Evolutionary conservation across 2,113 vertebrate genomes (phyloP), one percentile per base, ranked within the genome.

Genomic region (Excalfactoria chinensis): DNA sequence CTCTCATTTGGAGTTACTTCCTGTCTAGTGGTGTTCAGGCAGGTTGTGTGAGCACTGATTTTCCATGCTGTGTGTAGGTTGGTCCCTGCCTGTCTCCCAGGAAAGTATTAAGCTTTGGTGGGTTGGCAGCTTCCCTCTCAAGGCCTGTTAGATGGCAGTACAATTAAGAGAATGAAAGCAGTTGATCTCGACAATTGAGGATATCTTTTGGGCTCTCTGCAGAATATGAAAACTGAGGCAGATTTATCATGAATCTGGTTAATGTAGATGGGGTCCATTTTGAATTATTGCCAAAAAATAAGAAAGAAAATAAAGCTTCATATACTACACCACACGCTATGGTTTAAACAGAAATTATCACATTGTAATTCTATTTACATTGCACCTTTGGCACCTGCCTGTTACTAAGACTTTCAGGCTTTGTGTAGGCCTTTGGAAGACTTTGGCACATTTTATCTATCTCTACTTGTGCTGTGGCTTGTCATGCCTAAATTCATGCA

Each of bases 121-220:
- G 72, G 40, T 67, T 69, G 63, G 60, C 46, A 55, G 68, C 63
- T 90, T 90, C 5, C 2, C 62, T 81, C 63, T 60, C 89, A 46
- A 80, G 93, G 41, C 48, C 49, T 78, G 86, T 95, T 69, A 69
- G 72, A 53, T 92, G 93, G 89, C 88, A 75, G 78, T 43, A 94
- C 55, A 83, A 87, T 88, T 66, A 82, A 68, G 81, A 95, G 90
- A 85, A 77, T 73, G 18, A 20, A 62, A 86, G 59, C 41, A 62
- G 20, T 53, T 35, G 44, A 56, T 25, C 18, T 83, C 8, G 49
- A 21, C 43, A 72, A 40, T 59, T 66, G 40, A 89, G 58, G 46
- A 67, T 41, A 70, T 23, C 26, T 83, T 86, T 58, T 53, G 37
- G 85, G 34, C 85, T 85, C 75, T 95, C 28, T 20, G 12, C 7